These are phyloP conservation scores for Muntiacus muntjak DNA, from an alignment of 2,113 vertebrate genomes.

Conservation along the genomic window DNA sequence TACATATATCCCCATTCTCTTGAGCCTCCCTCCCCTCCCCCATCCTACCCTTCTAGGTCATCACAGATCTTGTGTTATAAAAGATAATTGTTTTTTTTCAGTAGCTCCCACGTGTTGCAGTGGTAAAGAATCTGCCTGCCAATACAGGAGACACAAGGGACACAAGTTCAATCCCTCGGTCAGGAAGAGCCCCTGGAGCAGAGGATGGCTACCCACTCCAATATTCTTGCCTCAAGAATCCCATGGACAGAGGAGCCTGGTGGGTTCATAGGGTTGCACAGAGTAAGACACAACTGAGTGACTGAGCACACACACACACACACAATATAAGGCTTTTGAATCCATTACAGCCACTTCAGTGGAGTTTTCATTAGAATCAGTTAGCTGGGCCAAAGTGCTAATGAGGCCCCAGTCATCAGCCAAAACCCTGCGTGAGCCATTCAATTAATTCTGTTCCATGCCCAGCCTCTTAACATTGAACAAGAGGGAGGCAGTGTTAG, in stretches of 20 bases:
- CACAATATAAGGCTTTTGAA: slow-evolving; percentile 42
- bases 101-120: not conserved
- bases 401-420: not conserved
- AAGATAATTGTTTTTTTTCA: slow-evolving; percentile 28
- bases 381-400: slow-evolving; percentile 25
- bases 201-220: not conserved
- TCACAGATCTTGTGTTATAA: not conserved
- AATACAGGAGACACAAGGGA: not conserved
- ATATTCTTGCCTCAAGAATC: not conserved
- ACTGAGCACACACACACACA: not conserved
- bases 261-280: not conserved
- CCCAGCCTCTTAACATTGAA: slow-evolving; percentile 2
- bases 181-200: not conserved
- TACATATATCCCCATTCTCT: not conserved
- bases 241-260: not conserved
- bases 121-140: not conserved
- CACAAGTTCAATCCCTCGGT: not conserved
- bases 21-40: not conserved
- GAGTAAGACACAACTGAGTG: not conserved
- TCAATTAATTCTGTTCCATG: slow-evolving; percentile 17
- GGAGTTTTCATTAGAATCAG: slow-evolving; percentile 43
- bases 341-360: slow-evolving; percentile 10
- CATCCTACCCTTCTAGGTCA: not conserved
- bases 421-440: slow-evolving; percentile 2
- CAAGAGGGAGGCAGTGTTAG: not conserved